These are phyloP conservation scores for Vespertilio murinus DNA, from an alignment of 2,797 vertebrate genomes.

Conservation along the genomic window DNA sequence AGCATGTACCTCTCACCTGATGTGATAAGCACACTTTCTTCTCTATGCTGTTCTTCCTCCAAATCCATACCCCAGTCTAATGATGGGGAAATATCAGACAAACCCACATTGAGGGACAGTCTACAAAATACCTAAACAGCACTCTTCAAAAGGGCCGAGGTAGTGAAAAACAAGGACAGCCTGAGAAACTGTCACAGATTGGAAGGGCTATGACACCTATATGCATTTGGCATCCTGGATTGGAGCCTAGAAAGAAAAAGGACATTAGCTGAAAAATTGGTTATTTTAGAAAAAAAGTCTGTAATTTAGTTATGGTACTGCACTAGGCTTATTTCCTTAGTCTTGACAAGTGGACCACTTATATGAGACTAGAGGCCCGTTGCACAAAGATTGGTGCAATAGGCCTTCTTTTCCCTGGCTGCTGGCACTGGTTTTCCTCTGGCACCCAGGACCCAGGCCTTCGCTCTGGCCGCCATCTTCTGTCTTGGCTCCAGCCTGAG, in stretches of 20 bases:
- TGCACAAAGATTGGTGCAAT: no score
- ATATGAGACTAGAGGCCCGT: background rate
- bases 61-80: background rate
- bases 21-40: background rate
- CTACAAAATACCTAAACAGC: background rate
- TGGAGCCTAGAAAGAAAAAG: background rate
- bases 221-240: no score
- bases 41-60: background rate
- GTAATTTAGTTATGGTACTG: background rate
- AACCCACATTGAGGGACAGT: background rate
- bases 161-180: background rate
- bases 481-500: no score
- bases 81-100: background rate
- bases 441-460: no score
- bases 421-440: no score
- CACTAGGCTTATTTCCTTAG: background rate
- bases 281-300: background rate
- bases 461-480: no score
- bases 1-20: rapidly evolving
- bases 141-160: background rate
- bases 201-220: background rate
- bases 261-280: background rate
- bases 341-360: background rate
- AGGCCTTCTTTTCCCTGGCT: no score
- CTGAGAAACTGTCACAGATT: background rate